These are phyloP conservation scores for Steromphala cineraria DNA, from an alignment of 2,888 invertebrate species.

Conservation along the genomic window DNA sequence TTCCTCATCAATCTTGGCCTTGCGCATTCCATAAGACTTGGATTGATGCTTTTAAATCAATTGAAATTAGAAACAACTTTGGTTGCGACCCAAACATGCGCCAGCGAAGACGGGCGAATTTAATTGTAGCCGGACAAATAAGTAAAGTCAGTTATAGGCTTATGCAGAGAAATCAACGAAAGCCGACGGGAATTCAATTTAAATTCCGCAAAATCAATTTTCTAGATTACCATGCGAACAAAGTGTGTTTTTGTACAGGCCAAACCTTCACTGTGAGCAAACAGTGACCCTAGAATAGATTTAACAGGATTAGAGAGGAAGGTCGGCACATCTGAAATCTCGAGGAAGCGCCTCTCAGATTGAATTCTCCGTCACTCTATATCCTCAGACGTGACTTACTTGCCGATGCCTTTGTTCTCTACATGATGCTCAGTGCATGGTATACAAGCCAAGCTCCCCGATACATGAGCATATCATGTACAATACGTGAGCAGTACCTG, in stretches of 20 bases:
- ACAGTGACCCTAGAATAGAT: neutral
- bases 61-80: neutral
- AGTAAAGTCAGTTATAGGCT: neutral
- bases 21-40: no score
- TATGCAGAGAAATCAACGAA: neutral
- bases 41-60: neutral
- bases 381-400: neutral
- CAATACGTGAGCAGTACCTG: no score
- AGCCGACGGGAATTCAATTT: conserved; percentile 6
- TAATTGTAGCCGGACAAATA: neutral
- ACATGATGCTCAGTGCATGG: no score
- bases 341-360: neutral
- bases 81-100: neutral
- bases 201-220: conserved; percentile 15
- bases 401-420: no score
- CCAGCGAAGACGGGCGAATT: neutral
- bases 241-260: neutral
- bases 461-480: no score
- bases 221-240: conserved; percentile 9
- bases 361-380: neutral
- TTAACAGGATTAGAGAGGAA: neutral
- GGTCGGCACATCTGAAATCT: no score
- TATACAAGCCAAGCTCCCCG: no score
- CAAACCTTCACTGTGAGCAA: neutral
- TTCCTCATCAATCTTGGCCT: no score